These are phyloP conservation scores for Brachionus asplanchnoidis DNA, from an alignment of 1,140 invertebrate genomes.

Conservation along the genomic window DNA sequence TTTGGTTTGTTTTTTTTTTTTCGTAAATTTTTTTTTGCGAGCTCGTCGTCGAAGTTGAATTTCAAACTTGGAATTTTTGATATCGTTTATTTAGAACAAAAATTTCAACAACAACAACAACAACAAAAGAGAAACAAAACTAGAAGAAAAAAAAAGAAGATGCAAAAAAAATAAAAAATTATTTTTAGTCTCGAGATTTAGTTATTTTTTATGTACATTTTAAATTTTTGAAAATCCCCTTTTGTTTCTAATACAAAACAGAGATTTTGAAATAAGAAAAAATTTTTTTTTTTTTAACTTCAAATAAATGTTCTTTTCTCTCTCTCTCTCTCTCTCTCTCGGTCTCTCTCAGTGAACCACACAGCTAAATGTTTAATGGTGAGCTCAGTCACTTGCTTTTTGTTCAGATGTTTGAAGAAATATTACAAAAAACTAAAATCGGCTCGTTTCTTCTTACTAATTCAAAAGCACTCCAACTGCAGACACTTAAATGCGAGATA, in stretches of 20 bases:
- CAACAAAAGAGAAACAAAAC: slow-evolving; percentile 12
- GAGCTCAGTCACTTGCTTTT: background rate
- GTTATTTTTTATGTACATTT: slow-evolving; percentile 21
- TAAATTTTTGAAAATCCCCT: background rate
- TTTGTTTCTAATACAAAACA: background rate
- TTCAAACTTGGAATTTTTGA: slow-evolving; percentile 7
- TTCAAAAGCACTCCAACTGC: background rate
- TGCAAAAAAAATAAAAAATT: background rate
- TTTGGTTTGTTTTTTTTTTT: background rate
- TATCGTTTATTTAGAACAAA: background rate
- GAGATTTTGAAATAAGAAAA: background rate
- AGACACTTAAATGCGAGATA: background rate
- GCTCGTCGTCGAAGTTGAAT: background rate
- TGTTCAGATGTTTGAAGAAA: background rate
- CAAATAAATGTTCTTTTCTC: background rate
- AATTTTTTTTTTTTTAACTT: background rate
- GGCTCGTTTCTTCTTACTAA: background rate
- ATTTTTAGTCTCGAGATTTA: slow-evolving; percentile 16
- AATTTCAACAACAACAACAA: background rate
- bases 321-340: background rate
- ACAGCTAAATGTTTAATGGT: background rate
- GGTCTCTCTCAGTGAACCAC: background rate
- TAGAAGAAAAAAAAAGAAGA: background rate
- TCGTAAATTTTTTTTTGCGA: background rate
- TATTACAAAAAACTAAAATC: background rate